Percentiles rank a stretch among this genome's conserved stretches.
These are phyloP conservation scores for Leptinotarsa defecta DNA, from an alignment of 1,140 invertebrate species.

Conservation along the genomic window DNA sequence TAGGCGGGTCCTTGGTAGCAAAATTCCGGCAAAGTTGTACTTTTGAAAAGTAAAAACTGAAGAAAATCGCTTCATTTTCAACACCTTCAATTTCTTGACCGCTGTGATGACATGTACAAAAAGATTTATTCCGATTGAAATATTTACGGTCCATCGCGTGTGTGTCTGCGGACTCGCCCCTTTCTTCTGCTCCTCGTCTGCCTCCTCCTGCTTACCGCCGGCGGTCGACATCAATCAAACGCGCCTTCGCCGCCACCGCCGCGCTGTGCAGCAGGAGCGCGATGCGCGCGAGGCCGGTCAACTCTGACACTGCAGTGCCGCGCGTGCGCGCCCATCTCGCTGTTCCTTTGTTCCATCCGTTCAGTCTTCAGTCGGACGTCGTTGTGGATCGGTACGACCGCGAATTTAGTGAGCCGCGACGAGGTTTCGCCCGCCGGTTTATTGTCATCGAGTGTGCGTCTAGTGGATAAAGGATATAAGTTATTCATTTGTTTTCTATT, in stretches of 20 bases:
- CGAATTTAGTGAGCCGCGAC: constrained; percentile 67
- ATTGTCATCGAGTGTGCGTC: constrained; percentile 28
- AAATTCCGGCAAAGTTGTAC: too few species aligned
- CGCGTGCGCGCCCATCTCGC: constrained; percentile 38
- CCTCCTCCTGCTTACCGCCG: background rate
- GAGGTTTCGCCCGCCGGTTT: constrained; percentile 64
- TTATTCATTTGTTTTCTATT: background rate
- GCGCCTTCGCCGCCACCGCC: background rate
- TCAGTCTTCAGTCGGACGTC: constrained; percentile 42
- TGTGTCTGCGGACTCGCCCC: background rate
- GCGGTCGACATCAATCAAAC: background rate
- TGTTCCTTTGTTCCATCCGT: constrained; percentile 42
- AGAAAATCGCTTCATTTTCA: too few species aligned
- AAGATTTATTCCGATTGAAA: too few species aligned
- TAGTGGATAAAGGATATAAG: background rate
- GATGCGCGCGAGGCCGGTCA: constrained; percentile 18
- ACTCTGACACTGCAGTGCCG: constrained; percentile 33
- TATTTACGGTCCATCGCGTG: background rate
- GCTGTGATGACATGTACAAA: too few species aligned
- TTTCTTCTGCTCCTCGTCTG: background rate
- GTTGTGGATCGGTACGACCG: constrained; percentile 44
- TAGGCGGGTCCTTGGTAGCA: too few species aligned
- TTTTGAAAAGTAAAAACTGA: too few species aligned
- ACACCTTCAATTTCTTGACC: too few species aligned
- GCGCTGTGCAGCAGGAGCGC: constrained; percentile 20